A percentile compares a stretch with the other conserved stretches of the same genome.
Conservation (phyloP, 1,140 invertebrate species). For the Cryptotermes secundus region DNA sequence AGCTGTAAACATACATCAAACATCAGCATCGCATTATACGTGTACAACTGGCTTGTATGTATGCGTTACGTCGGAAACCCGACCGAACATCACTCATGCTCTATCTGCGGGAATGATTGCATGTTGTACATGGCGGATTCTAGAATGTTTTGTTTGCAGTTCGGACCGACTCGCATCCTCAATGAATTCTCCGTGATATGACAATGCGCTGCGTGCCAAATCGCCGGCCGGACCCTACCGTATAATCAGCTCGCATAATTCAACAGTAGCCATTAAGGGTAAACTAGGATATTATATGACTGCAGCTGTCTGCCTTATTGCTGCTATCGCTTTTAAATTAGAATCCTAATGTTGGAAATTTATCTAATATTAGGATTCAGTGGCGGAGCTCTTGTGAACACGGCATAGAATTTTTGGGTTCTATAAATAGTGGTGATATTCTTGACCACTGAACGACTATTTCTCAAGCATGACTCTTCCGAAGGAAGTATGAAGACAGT, state of each 20-base stretch:
- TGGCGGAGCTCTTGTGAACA: no score
- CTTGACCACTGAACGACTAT: no score
- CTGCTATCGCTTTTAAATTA: no score
- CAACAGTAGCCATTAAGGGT: background rate
- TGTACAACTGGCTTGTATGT: background rate
- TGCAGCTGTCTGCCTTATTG: no score
- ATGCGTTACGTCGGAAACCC: background rate
- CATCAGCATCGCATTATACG: slow-evolving; percentile 1
- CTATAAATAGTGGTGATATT: no score
- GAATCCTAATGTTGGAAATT: no score
- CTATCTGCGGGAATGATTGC: slow-evolving; percentile 10
- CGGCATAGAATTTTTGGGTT: no score
- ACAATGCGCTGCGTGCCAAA: background rate
- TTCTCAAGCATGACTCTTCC: no score
- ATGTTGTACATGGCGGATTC: background rate
- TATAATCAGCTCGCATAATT: slow-evolving; percentile 17
- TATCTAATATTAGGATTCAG: no score
- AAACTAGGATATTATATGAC: no score
- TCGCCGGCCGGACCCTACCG: background rate
- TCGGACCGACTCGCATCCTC: background rate
- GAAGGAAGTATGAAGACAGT: no score
- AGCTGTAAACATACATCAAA: slow-evolving; percentile 17
- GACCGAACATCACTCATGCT: slow-evolving; percentile 11
- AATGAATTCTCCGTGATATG: slow-evolving; percentile 12
- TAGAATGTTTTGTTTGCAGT: background rate